phyloP scores from a whole-genome alignment of 2,888 invertebrate genomes.

The Diaphora mendica region DNA sequence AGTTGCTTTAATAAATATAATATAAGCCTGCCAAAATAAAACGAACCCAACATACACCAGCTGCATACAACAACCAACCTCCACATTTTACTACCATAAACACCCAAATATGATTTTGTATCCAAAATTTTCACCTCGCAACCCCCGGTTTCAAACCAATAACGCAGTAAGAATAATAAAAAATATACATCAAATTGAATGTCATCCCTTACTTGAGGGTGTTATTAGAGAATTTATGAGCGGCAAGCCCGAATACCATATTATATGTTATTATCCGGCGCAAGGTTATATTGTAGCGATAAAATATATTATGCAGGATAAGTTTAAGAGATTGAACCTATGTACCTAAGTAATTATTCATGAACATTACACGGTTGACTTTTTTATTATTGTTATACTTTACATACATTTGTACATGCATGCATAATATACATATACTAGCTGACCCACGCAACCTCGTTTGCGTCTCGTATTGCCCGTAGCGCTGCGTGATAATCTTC shows the following conservation, averaged over 20 bases:
- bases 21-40: conserved; percentile 1
- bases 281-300: conserved; percentile 46
- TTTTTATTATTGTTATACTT: neutral
- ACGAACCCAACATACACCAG: neutral
- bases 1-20: too few relatives aligned
- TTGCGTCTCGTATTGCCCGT: too few relatives aligned
- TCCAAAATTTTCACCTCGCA: conserved; percentile 33
- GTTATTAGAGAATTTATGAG: conserved; percentile 60
- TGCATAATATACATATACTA: too few relatives aligned
- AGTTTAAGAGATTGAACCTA: conserved; percentile 46
- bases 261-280: conserved; percentile 54
- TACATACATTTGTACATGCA: too few relatives aligned
- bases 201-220: conserved; percentile 48
- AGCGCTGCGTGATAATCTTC: too few relatives aligned
- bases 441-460: too few relatives aligned
- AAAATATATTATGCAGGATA: conserved; percentile 54
- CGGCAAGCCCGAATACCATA: conserved; percentile 47
- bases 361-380: conserved; percentile 8
- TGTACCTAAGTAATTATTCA: conserved; percentile 24
- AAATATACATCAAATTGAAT: conserved; percentile 57
- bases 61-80: conserved; percentile 12
- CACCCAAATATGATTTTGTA: conserved; percentile 21
- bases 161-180: conserved; percentile 48
- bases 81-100: conserved; percentile 19
- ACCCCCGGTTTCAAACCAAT: conserved; percentile 47